Conservation (phyloP, 23 tunicate species). For the Halocynthia aurantium region DNA sequence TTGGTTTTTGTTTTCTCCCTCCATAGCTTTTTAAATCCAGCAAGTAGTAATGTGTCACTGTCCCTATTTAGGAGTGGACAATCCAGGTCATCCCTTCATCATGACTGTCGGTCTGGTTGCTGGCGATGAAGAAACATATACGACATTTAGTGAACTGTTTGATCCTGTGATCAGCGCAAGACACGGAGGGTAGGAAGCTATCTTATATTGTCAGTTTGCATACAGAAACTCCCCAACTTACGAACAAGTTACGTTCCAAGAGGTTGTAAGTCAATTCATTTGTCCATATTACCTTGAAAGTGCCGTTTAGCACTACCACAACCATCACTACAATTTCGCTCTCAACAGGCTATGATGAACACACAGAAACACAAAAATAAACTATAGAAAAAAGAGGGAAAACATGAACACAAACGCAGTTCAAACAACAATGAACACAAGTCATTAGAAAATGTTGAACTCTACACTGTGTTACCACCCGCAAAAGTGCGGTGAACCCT, state of each 20-base stretch:
- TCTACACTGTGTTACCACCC: no score
- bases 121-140: conserved; percentile 71
- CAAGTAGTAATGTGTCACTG: background rate
- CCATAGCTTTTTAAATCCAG: no score
- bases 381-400: no score
- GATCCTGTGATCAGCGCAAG: conserved; percentile 11
- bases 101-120: conserved; percentile 71
- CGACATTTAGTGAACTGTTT: conserved; percentile 1
- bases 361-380: no score
- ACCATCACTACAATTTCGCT: no score
- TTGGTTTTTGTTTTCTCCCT: background rate
- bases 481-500: no score
- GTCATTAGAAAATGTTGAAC: no score
- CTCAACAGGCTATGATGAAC: no score
- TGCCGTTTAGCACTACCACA: no score
- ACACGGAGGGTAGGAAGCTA: conserved; percentile 8
- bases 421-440: no score
- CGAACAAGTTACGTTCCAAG: background rate
- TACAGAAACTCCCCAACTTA: background rate
- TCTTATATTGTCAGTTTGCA: background rate
- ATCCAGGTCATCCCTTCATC: conserved; percentile 73
- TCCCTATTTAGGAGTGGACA: conserved; percentile 41
- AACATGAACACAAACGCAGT: no score
- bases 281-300: background rate
- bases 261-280: background rate